Conservation (phyloP, 2,113 vertebrate genomes). For the Melierax canorus region DNA sequence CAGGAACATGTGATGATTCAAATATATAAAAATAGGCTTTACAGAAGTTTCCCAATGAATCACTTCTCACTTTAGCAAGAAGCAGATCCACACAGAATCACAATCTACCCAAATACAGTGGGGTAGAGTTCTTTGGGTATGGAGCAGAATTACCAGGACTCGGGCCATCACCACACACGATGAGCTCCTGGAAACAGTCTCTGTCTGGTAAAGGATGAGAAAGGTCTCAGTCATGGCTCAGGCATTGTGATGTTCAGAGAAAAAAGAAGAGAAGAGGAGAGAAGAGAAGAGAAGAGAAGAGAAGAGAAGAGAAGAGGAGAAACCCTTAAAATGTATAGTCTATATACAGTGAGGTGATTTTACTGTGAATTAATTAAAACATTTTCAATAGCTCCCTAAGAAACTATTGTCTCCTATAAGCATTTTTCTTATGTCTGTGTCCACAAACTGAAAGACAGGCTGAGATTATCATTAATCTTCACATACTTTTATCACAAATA, state of each 20-base stretch:
- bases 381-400: not conserved
- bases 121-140: not conserved
- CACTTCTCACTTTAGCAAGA: not conserved
- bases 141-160: not conserved
- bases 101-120: not conserved
- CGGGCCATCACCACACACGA: accelerated
- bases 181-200: not conserved
- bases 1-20: not conserved
- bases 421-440: not conserved
- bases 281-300: too few relatives aligned
- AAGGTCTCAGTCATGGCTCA: not conserved
- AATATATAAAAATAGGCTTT: not conserved
- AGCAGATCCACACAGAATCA: not conserved
- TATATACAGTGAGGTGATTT: not conserved
- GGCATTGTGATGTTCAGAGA: not conserved
- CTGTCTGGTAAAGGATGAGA: not conserved
- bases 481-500: not conserved
- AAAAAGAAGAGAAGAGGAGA: not conserved
- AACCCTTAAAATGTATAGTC: not conserved
- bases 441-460: not conserved
- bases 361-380: not conserved
- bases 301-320: not conserved
- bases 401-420: not conserved
- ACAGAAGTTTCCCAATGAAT: not conserved
- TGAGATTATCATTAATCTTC: not conserved